Evolutionary conservation across 2,888 invertebrate genomes (phyloP), one percentile per base, ranked within the genome.

Genomic region (Encarsia formosa): DNA sequence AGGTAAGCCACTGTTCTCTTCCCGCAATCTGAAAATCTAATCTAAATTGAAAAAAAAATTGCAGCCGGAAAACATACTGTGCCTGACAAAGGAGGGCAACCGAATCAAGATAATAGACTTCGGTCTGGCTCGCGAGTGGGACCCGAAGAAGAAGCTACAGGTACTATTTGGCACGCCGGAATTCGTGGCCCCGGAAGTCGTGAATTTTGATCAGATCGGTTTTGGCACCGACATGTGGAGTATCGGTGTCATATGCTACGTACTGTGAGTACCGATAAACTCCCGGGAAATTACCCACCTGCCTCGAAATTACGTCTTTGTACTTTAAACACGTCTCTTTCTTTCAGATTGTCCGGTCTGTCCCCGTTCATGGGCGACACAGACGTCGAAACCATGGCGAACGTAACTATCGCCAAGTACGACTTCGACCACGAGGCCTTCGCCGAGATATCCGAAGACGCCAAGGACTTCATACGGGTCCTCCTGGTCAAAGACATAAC

Each of bases 201-300:
- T 99, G 34, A 98, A 97, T 79, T 99, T 97, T 75, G 98, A 99
- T 72, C 88, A 89, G 68, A 94, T 99, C 65, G 90, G 91, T 50
- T 95, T 88, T 69, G 89, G 90, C 8, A 96, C 98, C 0, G 99
- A 99, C 70, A 96, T 98, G 95, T 98, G 97, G 98, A 94, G 94
- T 47, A 87, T 99, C 20, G 98, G 98, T 37, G 97, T 99, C 56
- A 96, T 99, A 65, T 92, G 93, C 71, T 98, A 98, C 74, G 95
- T 98, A 52, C 80, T 98, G 97, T 98, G 79, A 93, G 96, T 88
- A 18, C 16, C n/a, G n/a, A n/a, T n/a, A n/a, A n/a, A n/a, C n/a
- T n/a, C n/a, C n/a, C n/a, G n/a, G n/a, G n/a, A n/a, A n/a, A n/a
- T n/a, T n/a, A n/a, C n/a, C n/a, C n/a, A n/a, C n/a, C n/a, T n/a